A percentile compares a stretch with the other conserved stretches of the same genome.
Evolutionary conservation across 2,113 vertebrate species (phyloP).

Genomic region (Onychostoma macrolepis): DNA sequence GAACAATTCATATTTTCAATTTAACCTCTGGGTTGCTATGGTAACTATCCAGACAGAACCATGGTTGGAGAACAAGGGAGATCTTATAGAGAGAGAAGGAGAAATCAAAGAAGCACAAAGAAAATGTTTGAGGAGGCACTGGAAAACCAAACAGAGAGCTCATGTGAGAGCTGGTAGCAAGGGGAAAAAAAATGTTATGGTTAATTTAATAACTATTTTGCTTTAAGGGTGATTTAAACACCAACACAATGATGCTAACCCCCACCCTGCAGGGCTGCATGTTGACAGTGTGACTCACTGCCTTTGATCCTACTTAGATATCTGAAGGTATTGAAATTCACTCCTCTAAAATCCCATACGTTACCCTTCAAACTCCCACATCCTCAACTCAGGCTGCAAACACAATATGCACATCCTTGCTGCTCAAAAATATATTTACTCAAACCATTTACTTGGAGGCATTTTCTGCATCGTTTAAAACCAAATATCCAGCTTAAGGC

Average conservation of each 20-base stretch:
- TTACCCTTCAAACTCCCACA: constrained; percentile 47
- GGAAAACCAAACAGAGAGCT: constrained; percentile 27
- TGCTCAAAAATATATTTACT: constrained; percentile 38
- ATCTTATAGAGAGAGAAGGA: constrained; percentile 5
- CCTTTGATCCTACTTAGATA: constrained; percentile 54
- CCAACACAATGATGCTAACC: constrained; percentile 24
- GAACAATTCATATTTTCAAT: constrained; percentile 75
- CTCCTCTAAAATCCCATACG: constrained; percentile 40
- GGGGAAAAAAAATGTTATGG: constrained; percentile 29
- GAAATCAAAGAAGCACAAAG: constrained; percentile 33
- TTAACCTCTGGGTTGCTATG: constrained; percentile 76
- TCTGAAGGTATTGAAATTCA: constrained; percentile 48
- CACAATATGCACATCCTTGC: not conserved
- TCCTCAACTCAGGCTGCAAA: constrained; percentile 31
- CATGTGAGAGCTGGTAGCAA: not conserved
- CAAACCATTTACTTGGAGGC: not conserved
- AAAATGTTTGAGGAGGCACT: constrained; percentile 12
- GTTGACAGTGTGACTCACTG: constrained; percentile 53
- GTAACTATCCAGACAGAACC: constrained; percentile 74
- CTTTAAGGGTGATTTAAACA: constrained; percentile 41
- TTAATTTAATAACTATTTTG: constrained; percentile 34
- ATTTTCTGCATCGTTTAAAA: not conserved
- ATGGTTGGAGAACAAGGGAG: constrained; percentile 59
- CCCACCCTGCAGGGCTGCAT: constrained; percentile 43
- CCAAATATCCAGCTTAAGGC: not conserved